Conservation (phyloP, 2,888 invertebrate species). For the Tolmerus cingulatus region DNA sequence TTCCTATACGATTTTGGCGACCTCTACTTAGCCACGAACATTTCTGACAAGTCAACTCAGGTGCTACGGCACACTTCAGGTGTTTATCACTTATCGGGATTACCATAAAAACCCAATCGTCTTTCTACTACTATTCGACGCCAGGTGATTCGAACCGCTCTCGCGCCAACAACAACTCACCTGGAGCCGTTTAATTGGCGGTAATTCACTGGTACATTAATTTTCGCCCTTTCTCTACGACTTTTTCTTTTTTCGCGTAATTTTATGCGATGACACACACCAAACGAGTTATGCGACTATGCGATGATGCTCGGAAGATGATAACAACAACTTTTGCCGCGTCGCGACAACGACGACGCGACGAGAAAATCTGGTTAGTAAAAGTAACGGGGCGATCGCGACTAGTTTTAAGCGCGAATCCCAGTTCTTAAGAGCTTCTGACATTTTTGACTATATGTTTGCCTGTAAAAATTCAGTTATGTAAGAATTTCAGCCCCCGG, state of each 20-base stretch:
- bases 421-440: not conserved
- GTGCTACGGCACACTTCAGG: not conserved
- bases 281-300: not conserved
- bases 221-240: not conserved
- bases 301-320: not conserved
- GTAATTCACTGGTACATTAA: conserved; percentile 1
- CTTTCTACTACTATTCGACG: not conserved
- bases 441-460: not conserved
- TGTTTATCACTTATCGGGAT: not conserved
- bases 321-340: not conserved
- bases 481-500: not conserved
- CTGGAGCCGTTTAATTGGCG: not conserved
- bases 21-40: not conserved
- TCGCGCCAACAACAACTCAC: not conserved
- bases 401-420: not conserved
- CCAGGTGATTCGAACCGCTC: not conserved
- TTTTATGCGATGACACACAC: not conserved
- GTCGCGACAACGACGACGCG: not conserved
- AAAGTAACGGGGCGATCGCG: not conserved
- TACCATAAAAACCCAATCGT: not conserved
- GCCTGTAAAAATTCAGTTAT: not conserved
- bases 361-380: not conserved
- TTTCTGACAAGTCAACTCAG: not conserved
- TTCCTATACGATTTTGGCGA: conserved; percentile 9
- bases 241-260: not conserved